Evolutionary conservation across 2,888 invertebrate species (phyloP).

Genomic region (Drosophila parthenogenetica): DNA sequence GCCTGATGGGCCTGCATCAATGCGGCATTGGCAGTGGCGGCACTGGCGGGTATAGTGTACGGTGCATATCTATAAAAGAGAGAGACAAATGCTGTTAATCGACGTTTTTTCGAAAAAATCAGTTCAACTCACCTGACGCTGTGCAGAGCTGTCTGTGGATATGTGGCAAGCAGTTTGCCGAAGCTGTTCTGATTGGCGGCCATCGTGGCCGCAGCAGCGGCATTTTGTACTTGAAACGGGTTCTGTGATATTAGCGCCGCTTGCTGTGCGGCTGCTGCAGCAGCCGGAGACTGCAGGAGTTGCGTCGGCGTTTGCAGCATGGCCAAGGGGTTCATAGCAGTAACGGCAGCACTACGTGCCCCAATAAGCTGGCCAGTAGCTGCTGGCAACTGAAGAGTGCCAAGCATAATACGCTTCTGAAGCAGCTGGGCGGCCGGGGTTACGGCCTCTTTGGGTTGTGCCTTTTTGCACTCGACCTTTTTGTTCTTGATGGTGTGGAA

Average conservation of each 20-base stretch:
- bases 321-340: constrained; percentile 87
- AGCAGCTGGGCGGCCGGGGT: constrained; percentile 89
- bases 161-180: constrained; percentile 88
- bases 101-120: not conserved
- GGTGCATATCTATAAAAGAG: constrained; percentile 87
- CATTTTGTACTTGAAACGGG: constrained; percentile 86
- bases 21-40: constrained; percentile 86
- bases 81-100: not conserved
- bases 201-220: constrained; percentile 87
- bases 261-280: constrained; percentile 84
- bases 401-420: constrained; percentile 89
- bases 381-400: constrained; percentile 89
- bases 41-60: constrained; percentile 87
- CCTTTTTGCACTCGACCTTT: constrained; percentile 96
- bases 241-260: constrained; percentile 85
- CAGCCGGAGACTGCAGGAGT: constrained; percentile 77
- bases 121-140: constrained; percentile 82
- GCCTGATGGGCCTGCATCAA: constrained; percentile 85
- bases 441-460: constrained; percentile 95
- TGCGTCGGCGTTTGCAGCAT: constrained; percentile 86
- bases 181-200: constrained; percentile 88
- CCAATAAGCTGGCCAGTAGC: constrained; percentile 86
- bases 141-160: constrained; percentile 86
- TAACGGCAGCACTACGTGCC: constrained; percentile 82
- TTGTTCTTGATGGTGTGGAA: constrained; percentile 97